A percentile compares a stretch with the other conserved stretches of the same genome.
phyloP scores from a whole-genome alignment of 1,140 invertebrate genomes.

The Lepidurus arcticus region DNA sequence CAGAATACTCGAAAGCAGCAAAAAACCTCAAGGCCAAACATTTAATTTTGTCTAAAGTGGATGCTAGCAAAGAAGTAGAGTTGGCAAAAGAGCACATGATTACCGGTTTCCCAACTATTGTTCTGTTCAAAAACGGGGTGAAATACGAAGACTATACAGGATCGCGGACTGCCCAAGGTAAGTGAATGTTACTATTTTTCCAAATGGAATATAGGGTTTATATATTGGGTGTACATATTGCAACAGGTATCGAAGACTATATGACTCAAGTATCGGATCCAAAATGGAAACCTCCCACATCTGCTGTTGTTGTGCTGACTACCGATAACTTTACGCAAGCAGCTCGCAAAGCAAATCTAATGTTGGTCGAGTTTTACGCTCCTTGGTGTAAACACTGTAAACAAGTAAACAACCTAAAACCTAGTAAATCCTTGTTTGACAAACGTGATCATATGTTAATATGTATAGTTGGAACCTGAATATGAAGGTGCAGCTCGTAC shows the following conservation, averaged over 20 bases:
- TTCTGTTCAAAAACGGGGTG: slow-evolving; percentile 47
- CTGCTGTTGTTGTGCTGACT: slow-evolving; percentile 52
- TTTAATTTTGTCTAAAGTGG: slow-evolving; percentile 49
- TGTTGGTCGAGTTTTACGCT: slow-evolving; percentile 58
- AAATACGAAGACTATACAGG: slow-evolving; percentile 47
- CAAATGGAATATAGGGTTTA: background rate
- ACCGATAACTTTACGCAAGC: slow-evolving; percentile 52
- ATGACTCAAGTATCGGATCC: slow-evolving; percentile 49
- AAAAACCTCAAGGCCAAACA: slow-evolving; percentile 43
- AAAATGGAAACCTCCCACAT: slow-evolving; percentile 53
- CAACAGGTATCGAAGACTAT: slow-evolving; percentile 49
- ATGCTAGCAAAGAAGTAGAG: slow-evolving; percentile 49
- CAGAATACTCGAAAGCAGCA: slow-evolving; percentile 44
- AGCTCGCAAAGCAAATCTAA: slow-evolving; percentile 48
- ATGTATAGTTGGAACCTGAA: slow-evolving; percentile 46
- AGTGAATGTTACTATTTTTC: background rate
- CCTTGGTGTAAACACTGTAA: slow-evolving; percentile 50
- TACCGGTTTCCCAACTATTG: slow-evolving; percentile 47
- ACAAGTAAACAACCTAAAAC: slow-evolving; percentile 38
- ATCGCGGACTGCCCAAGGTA: slow-evolving; percentile 45
- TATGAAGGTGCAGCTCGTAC: slow-evolving; percentile 49
- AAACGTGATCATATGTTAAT: slow-evolving; percentile 22
- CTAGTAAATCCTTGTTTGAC: slow-evolving; percentile 21
- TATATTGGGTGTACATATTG: background rate
- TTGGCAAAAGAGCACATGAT: slow-evolving; percentile 46